phyloP scores from a whole-genome alignment of 2,888 invertebrate species.

The Lutraria lutraria region DNA sequence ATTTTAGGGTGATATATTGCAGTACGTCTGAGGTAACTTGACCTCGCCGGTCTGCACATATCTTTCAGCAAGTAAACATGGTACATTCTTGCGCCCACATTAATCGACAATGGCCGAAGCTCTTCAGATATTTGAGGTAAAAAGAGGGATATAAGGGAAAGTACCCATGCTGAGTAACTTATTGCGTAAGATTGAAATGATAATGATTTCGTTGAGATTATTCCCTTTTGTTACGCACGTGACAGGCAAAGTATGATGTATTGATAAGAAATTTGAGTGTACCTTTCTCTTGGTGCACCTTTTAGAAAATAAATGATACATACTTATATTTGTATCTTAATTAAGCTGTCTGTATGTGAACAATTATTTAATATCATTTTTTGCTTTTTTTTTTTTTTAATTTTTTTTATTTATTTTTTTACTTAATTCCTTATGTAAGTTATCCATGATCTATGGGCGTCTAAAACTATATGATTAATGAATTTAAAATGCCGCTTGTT shows the following conservation, averaged over 20 bases:
- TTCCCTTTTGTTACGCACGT: slow-evolving; percentile 28
- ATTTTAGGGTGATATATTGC: slow-evolving; percentile 30
- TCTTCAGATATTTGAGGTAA: slow-evolving; percentile 19
- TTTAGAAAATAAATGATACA: slow-evolving; percentile 32
- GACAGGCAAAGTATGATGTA: slow-evolving; percentile 29
- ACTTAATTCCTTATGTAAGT: too few species aligned
- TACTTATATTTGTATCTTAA: too few species aligned
- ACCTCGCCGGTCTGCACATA: slow-evolving; percentile 33
- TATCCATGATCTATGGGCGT: too few species aligned
- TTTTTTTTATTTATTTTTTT: too few species aligned
- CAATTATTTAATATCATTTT: too few species aligned
- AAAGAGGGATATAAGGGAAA: slow-evolving; percentile 27
- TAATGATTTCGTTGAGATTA: slow-evolving; percentile 35
- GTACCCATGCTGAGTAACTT: neutral
- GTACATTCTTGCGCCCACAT: slow-evolving; percentile 29
- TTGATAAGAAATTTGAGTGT: slow-evolving; percentile 44
- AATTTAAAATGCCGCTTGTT: too few species aligned
- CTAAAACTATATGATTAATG: too few species aligned
- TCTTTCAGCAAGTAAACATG: slow-evolving; percentile 13
- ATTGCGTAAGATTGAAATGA: slow-evolving; percentile 20
- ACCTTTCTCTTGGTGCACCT: slow-evolving; percentile 32
- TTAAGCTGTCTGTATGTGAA: too few species aligned
- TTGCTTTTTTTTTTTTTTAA: too few species aligned
- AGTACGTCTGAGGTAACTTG: slow-evolving; percentile 40
- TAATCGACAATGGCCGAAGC: slow-evolving; percentile 19